Base-by-base conservation (phyloP, 2,888 invertebrate species). In the Hemistola chrysoprasaria region DNA sequence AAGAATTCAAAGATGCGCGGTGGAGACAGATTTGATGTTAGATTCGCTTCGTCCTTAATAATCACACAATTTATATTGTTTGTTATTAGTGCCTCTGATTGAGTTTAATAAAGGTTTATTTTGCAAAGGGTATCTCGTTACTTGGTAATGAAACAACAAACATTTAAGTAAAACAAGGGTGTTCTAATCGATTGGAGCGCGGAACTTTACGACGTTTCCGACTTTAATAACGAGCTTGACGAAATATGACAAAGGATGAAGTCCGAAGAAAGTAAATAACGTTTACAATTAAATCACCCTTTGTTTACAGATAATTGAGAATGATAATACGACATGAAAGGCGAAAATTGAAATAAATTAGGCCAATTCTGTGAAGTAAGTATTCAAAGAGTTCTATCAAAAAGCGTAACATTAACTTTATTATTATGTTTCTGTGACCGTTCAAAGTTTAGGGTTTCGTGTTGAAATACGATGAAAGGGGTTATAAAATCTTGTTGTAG, bases 301-400 rank as follows among this genome's bases (percentile, higher is more conserved):
- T 67, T 66, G 66, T 69, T 65, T 48, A 47, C 28, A 53, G 60
- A 69, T 64, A 68, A 68, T 69, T 67, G 63, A 43, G 38, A 59
- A 56, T 53, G 65, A 65, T 68, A 69, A 65, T 60, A 52, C 34
- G 51, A 62, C 58, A 61, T 61, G 65, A 66, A 67, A 68, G 58
- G 63, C 48, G 59, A 63, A 63, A 64, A 69, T 67, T 67, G 53
- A 67, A 59, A 67, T 64, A 64, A 66, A 65, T 66, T 69, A 53
- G 44, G 39, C 33, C 58, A 59, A 62, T 67, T 61, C 42, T 30
- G 21, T 35, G 20, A 53, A 59, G 56, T 58, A 53, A 40, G 43
- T 40, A 61, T 59, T 50, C 40, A 43, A 42, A 52, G 55, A 40
- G 53, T 50, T 59, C 52, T 56, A 52, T 61, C 54, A 50, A 48